Percentiles rank a stretch among this genome's conserved stretches.
These are phyloP conservation scores for Athene cunicularia DNA, from an alignment of 2,113 vertebrate species.

Conservation along the genomic window DNA sequence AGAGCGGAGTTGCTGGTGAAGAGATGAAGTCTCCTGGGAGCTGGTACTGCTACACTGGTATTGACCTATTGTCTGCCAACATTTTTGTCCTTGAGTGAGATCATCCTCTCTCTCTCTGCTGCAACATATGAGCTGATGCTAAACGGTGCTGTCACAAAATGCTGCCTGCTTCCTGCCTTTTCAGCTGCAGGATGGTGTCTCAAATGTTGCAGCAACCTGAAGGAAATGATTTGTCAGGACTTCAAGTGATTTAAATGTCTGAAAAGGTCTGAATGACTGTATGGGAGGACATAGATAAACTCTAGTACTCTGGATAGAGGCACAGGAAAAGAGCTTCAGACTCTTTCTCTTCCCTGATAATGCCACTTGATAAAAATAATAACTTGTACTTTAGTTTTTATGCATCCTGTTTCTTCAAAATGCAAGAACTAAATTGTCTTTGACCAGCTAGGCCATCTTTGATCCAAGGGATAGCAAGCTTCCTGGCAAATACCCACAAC, in stretches of 20 bases:
- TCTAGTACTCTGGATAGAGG: neutral
- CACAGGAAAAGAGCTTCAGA: neutral
- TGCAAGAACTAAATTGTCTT: neutral
- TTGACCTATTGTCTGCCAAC: neutral
- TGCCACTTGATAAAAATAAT: neutral
- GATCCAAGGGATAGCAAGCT: neutral
- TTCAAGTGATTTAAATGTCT: neutral
- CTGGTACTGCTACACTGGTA: neutral
- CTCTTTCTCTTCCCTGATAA: neutral
- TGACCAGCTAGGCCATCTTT: neutral
- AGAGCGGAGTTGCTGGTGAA: neutral
- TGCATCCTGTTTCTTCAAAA: neutral
- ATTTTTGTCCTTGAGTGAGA: neutral
- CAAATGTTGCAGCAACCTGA: neutral
- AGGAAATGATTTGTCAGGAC: neutral
- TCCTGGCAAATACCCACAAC: neutral
- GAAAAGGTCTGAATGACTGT: neutral
- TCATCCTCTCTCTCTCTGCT: neutral
- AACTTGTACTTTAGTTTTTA: neutral
- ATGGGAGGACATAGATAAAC: neutral
- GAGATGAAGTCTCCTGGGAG: neutral
- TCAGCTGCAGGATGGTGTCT: neutral
- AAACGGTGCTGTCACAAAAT: neutral
- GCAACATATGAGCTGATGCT: neutral
- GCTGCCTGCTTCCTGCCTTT: neutral